Evolutionary conservation across 2,113 vertebrate genomes (phyloP), one percentile per base, ranked within the genome.

Genomic region (Hiodon tergisus): DNA sequence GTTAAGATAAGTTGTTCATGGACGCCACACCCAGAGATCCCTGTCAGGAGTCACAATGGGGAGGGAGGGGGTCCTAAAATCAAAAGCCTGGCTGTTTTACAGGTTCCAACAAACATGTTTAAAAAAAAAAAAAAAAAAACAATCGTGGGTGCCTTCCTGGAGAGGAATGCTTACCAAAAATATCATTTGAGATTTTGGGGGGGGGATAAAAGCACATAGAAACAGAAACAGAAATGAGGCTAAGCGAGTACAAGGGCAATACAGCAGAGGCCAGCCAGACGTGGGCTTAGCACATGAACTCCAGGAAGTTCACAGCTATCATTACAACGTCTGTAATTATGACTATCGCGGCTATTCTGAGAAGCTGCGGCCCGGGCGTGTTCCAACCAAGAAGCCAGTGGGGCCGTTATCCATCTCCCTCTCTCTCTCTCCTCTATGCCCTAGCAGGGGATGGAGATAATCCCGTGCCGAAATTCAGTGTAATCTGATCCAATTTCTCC

Each of bases 401-500:
- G 62, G 31, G 50, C 31, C n/a, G 5, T 74, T 73, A 61, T 53
- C 63, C 17, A 73, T 73, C 59, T 62, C 47, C 6, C 61, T 5
- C 6, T 11, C 13, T 4, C 17, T 3, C 51, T 7, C 62, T 67
- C 52, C 31, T 63, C 61, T n/a, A 10, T 10, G 52, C 58, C 69
- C 60, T 70, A 65, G 73, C 55, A 74, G 68, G 76, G 79, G 81
- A 78, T 77, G 76, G 57, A 72, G 61, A 80, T 84, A 80, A 84
- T 82, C 79, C n/a, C 11, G 74, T 68, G 78, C 72, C 78, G 81
- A 80, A 82, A 81, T 77, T 80, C 71, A 80, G 76, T 72, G 75
- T 82, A 84, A 84, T 82, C 83, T 80, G 81, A 84, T 82, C 79
- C 83, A 80, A 77, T 84, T 79, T 84, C 78, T 80, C 69, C 53